phyloP scores from a whole-genome alignment of 2,888 invertebrate species.

The Pyrrhia umbra region DNA sequence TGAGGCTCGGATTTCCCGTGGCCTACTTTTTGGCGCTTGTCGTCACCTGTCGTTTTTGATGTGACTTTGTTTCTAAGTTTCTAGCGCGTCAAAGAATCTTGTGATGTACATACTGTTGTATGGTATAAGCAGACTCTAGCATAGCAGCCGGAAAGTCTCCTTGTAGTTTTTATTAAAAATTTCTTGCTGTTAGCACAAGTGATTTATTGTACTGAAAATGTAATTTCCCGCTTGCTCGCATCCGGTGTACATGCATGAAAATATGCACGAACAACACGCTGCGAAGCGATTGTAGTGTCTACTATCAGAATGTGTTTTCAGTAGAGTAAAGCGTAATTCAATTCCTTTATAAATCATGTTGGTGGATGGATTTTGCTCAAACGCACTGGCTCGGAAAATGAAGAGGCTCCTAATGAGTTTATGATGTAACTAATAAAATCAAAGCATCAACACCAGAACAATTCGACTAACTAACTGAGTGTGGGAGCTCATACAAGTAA shows the following conservation, averaged over 20 bases:
- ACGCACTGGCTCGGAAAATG: neutral
- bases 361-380: neutral
- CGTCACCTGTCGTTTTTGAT: conserved; percentile 47
- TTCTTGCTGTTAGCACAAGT: conserved; percentile 40
- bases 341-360: conserved; percentile 6
- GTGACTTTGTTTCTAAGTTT: conserved; percentile 39
- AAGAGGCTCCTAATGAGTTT: conserved; percentile 46
- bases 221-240: conserved; percentile 43
- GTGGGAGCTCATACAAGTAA: conserved; percentile 68
- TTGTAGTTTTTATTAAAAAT: conserved; percentile 49
- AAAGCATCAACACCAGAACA: conserved; percentile 48
- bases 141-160: conserved; percentile 3
- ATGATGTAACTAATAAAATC: conserved; percentile 56
- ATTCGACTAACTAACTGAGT: conserved; percentile 51
- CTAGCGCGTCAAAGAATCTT: neutral
- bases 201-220: conserved; percentile 50
- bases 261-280: conserved; percentile 49
- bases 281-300: conserved; percentile 39
- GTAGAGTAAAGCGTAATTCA: conserved; percentile 16
- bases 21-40: conserved; percentile 53
- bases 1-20: conserved; percentile 47
- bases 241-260: conserved; percentile 34
- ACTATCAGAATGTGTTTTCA: conserved; percentile 5
- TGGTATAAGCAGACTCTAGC: neutral
- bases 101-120: neutral